Conservation (phyloP, 2,888 invertebrate genomes). For the Parascotia fuliginaria region DNA sequence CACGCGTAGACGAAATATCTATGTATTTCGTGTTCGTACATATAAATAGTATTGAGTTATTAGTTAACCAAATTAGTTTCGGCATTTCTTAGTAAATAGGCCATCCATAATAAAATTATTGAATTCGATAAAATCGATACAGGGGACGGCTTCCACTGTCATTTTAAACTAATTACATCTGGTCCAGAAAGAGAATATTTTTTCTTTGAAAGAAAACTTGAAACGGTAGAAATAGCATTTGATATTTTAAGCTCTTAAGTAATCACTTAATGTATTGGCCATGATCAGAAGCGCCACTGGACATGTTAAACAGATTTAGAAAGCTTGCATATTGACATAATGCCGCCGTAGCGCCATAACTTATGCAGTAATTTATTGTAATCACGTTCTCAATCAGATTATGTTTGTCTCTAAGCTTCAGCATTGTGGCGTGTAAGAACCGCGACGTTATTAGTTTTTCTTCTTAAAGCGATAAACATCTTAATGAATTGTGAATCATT, state of each 20-base stretch:
- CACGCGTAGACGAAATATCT: neutral
- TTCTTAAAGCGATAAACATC: constrained; percentile 79
- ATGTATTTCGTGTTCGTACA: neutral
- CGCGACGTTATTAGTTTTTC: constrained; percentile 78
- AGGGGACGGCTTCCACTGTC: constrained; percentile 2
- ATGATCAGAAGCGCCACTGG: neutral
- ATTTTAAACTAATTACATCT: constrained; percentile 15
- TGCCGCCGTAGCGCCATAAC: neutral
- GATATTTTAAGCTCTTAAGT: neutral
- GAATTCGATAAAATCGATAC: constrained; percentile 16
- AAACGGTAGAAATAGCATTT: neutral
- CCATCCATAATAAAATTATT: constrained; percentile 31
- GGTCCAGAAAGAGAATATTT: neutral
- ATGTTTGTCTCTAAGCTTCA: constrained; percentile 15
- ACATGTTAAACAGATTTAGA: constrained; percentile 1
- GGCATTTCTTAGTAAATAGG: too few species aligned
- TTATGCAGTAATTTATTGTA: constrained; percentile 9
- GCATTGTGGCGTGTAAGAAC: constrained; percentile 44
- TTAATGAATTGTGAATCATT: constrained; percentile 76
- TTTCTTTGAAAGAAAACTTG: neutral
- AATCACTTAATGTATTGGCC: neutral
- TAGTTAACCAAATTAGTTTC: too few species aligned
- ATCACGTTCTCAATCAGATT: constrained; percentile 11
- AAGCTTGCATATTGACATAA: neutral
- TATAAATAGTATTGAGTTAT: too few species aligned